Evolutionary conservation across 2,797 vertebrate genomes (phyloP), one percentile per base, ranked within the genome.

Genomic region (Aphelocoma californica): DNA sequence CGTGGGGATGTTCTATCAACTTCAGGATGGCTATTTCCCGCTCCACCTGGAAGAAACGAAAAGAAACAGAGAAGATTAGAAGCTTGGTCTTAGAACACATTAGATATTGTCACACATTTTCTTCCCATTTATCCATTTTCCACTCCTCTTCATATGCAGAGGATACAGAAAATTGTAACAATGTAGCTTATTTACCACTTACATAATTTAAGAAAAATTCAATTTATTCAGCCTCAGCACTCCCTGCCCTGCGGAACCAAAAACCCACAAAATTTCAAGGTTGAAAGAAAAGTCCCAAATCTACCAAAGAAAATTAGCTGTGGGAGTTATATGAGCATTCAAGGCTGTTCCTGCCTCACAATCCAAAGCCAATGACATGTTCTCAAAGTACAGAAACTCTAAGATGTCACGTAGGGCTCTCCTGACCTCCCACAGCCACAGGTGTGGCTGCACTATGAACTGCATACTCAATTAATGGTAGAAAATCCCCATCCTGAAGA

Each of bases 11-110:
- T 98, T 99, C 99, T 98, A 99, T 99, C 97, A 99, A 98, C 98
- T 99, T 99, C 97, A 99, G 98, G 96, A 99, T 99, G 93, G 99
- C 99, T 97, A 99, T 99, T 98, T 99, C 99, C 95, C 99, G 98
- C 97, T 99, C 99, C 98, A 99, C 99, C 99, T 99, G 98, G n/a
- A 96, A 97, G 67, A 96, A 81, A 97, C 51, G 83, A 77, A 97
- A 81, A 95, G 72, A 97, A 32, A 95, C 17, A 91, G 51, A 66
- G 80, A 78, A 84, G 29, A 81, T 97, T 86, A 97, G 82, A 85
- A 88, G 25, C 28, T 72, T 34, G 17, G 28, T 83, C 74, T 73
- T 86, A 32, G n/a, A 80, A 72, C 48, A 61, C 26, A 44, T 87
- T 48, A 54, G 31, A 15, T 50, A 94, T 19, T 2, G 3, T 64